Base-by-base conservation (phyloP, 2,888 invertebrate genomes). In the Epiblema foenella region DNA sequence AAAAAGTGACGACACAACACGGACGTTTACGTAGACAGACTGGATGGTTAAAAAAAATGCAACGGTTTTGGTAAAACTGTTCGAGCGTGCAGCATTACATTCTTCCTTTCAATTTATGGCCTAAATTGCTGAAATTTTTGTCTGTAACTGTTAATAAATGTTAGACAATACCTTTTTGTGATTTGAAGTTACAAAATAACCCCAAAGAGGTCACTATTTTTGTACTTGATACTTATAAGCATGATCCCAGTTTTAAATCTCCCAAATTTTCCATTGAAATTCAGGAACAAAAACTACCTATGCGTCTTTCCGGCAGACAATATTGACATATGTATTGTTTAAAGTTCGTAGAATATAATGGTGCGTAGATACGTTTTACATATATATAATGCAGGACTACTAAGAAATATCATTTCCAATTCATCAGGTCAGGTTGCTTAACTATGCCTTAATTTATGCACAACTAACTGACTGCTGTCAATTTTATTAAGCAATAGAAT, bases 61-160 rank as follows among this genome's bases (percentile, higher is more conserved):
- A 20, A 72, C 66, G 52, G 74, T 75, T 74, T 75, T 77, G 75
- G 72, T 63, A 59, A 64, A 74, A 60, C 58, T 74, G 73, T 59
- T 77, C 72, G 70, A 78, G 70, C 77, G 77, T 78, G 51, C 64
- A 78, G 63, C 70, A 69, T 77, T 76, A 76, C 77, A 75, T 78
- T 75, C 77, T 76, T 69, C 46, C 54, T 65, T 68, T 65, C 68
- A 60, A 72, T 65, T 52, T 58, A 65, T 64, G 58, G 64, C 69
- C 69, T 71, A 49, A 66, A 70, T 70, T 20, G 24, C 60, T 66
- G 39, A 42, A 71, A 66, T 67, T 68, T 66, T 39, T 8, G 15
- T 29, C 49, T 71, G 67, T 49, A 62, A 67, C 54, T n/a, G 60
- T 71, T 60, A 51, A 62, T 24, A 52, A 64, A 64, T n/a, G 24